Conservation (phyloP, 2,113 vertebrate genomes). For the Neogobius melanostomus region DNA sequence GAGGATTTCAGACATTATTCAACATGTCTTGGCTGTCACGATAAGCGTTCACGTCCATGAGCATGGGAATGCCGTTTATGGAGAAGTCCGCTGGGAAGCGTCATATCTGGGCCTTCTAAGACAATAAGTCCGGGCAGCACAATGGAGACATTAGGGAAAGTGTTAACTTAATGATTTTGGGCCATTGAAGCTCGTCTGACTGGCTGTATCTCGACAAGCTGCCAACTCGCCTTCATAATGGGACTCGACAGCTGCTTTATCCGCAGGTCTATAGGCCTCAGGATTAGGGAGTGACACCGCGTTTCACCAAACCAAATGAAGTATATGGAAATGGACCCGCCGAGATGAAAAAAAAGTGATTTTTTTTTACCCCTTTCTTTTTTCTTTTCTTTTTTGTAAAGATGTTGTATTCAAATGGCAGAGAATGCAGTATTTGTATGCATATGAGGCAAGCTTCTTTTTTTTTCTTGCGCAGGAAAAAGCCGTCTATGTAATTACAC, state of each 20-base stretch:
- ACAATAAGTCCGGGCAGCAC: constrained; percentile 79
- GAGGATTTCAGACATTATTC: background rate
- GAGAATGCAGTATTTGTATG: constrained; percentile 77
- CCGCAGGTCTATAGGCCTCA: constrained; percentile 81
- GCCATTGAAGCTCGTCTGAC: constrained; percentile 82
- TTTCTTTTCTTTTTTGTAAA: constrained; percentile 61
- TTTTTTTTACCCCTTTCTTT: constrained; percentile 66
- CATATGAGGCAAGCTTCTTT: constrained; percentile 68
- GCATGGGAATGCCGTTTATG: constrained; percentile 72
- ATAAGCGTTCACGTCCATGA: constrained; percentile 42
- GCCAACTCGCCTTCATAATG: constrained; percentile 84
- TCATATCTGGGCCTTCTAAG: constrained; percentile 78
- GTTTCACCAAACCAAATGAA: constrained; percentile 80
- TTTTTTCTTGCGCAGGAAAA: constrained; percentile 66
- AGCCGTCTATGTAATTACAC: constrained; percentile 87
- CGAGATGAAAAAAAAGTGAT: constrained; percentile 76
- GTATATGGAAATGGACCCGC: constrained; percentile 79
- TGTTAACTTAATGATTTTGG: constrained; percentile 92
- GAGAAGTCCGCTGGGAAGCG: constrained; percentile 75
- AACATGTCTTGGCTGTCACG: background rate
- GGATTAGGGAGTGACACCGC: constrained; percentile 84
- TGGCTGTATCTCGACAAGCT: constrained; percentile 86
- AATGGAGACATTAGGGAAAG: constrained; percentile 88
- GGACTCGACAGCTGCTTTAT: constrained; percentile 85
- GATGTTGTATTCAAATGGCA: constrained; percentile 75